Conservation (phyloP, 2,888 invertebrate genomes). For the Idaea dimidiata region DNA sequence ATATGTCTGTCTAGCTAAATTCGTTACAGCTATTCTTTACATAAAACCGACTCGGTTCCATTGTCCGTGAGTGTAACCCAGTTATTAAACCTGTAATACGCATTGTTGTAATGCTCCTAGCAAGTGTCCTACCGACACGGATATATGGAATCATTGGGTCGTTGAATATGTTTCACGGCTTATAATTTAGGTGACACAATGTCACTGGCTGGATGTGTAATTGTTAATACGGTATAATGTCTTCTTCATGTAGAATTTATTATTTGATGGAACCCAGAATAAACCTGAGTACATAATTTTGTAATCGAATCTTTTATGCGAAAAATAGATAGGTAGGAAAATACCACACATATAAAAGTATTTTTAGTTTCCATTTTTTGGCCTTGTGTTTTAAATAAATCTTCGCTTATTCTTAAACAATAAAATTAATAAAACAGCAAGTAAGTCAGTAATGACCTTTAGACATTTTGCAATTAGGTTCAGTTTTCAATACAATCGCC, state of each 20-base stretch:
- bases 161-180: not conserved
- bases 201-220: not conserved
- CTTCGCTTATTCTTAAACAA: not conserved
- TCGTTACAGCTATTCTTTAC: not conserved
- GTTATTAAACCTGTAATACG: not conserved
- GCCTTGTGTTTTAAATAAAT: not conserved
- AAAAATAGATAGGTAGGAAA: no score
- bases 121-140: not conserved
- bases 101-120: not conserved
- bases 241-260: no score
- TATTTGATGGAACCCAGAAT: no score
- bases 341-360: no score
- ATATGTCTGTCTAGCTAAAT: not conserved
- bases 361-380: no score
- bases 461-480: constrained; percentile 3
- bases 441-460: not conserved
- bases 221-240: not conserved
- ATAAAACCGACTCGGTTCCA: not conserved
- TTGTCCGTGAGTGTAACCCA: not conserved
- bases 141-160: not conserved
- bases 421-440: not conserved
- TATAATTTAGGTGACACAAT: not conserved
- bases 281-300: no score
- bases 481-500: not conserved
- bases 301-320: no score